phyloP scores from a whole-genome alignment of 2,888 invertebrate species.

The Leucoma salicis region DNA sequence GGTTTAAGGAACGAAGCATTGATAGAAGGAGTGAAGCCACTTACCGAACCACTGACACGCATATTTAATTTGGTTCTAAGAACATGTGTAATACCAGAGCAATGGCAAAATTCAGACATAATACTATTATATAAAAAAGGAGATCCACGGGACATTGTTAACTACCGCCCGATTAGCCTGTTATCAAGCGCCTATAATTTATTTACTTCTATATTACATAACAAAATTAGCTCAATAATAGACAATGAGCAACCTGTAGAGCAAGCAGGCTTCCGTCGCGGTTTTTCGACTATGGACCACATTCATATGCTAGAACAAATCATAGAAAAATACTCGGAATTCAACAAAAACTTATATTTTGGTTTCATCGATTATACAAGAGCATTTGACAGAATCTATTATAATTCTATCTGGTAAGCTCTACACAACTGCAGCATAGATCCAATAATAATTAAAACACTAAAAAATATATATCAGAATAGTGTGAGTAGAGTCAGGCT shows the following conservation, averaged over 20 bases:
- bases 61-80: neutral
- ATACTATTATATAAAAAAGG: slow-evolving; percentile 11
- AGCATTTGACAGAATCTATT: neutral
- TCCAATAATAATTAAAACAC: neutral
- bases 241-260: neutral
- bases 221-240: neutral
- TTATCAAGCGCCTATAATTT: slow-evolving; percentile 11
- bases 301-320: slow-evolving; percentile 7
- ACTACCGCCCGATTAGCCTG: slow-evolving; percentile 15
- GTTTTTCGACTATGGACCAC: slow-evolving; percentile 2
- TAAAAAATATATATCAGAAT: neutral
- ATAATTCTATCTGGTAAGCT: neutral
- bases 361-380: neutral
- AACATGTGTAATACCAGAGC: slow-evolving; percentile 4
- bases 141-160: slow-evolving; percentile 7
- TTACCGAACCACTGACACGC: neutral
- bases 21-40: neutral
- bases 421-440: neutral
- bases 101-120: slow-evolving; percentile 9
- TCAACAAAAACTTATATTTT: no score
- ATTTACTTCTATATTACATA: slow-evolving; percentile 6
- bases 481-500: neutral
- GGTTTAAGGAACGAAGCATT: slow-evolving; percentile 5
- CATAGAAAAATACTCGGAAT: slow-evolving; percentile 3
- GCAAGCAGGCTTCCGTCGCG: neutral